Percentiles rank a stretch among this genome's conserved stretches.
These are phyloP conservation scores for Nomada flava DNA, from an alignment of 2,888 invertebrate species.

Conservation along the genomic window DNA sequence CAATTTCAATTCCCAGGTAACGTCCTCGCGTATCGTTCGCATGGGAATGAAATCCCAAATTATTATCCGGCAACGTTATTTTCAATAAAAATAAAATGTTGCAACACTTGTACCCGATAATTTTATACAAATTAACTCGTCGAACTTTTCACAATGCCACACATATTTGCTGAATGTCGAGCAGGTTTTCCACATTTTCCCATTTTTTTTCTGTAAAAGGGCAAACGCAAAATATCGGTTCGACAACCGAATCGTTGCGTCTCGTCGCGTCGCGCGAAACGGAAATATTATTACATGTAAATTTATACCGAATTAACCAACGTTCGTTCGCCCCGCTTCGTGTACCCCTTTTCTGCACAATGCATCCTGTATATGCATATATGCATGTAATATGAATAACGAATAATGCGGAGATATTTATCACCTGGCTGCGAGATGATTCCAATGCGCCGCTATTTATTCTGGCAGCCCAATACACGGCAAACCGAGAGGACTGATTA, in stretches of 20 bases:
- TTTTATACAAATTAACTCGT: no score
- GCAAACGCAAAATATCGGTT: neutral
- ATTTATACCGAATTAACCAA: constrained; percentile 54
- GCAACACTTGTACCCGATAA: no score
- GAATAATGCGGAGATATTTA: constrained; percentile 54
- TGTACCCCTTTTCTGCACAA: constrained; percentile 24
- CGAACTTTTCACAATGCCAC: neutral
- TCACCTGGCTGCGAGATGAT: constrained; percentile 46
- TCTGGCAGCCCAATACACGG: constrained; percentile 33
- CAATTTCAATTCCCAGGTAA: no score
- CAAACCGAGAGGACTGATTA: constrained; percentile 54
- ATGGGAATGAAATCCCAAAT: no score
- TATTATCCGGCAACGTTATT: no score
- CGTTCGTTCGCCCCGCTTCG: neutral
- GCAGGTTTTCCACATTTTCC: neutral
- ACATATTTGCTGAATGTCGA: neutral
- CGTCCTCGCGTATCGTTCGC: no score
- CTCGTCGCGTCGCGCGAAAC: constrained; percentile 14
- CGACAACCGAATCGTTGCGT: constrained; percentile 8
- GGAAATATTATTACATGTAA: constrained; percentile 54
- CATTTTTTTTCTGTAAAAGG: neutral
- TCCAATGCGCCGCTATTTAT: constrained; percentile 54
- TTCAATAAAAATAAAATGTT: no score
- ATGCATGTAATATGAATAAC: constrained; percentile 43
- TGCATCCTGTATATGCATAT: constrained; percentile 6